Base-by-base conservation (phyloP, 1,140 invertebrate species). In the Bradysia coprophila region DNA sequence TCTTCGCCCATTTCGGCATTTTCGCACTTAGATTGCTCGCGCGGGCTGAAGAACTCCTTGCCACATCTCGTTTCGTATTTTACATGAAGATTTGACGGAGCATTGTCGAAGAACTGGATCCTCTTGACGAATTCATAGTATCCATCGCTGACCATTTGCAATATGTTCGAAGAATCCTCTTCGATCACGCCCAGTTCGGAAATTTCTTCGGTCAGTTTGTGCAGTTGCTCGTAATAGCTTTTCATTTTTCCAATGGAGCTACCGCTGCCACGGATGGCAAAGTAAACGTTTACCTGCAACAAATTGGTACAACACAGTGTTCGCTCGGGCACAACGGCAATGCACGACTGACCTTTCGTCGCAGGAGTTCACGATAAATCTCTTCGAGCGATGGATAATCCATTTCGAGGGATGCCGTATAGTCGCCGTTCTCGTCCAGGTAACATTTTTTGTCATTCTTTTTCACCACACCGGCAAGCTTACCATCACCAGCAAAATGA, bases 331-430 rank as follows among this genome's bases (percentile, higher is more conserved):
- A 2, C 39, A 28, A 28, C 13, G 13, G 6, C 13, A 28, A 21
- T 13, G 42, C 37, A 19, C 43, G 36, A 34, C 41, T 20, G 46
- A 69, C 68, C 60, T 75, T 75, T 44, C 68, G 62, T 22, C 63
- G 56, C 48, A 64, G 46, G 34, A 76, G 47, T 24, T 71, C 60
- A 31, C 63, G 53, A 51, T 69, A 67, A 42, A 76, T 65, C 61
- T 75, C 68, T 40, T 66, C 70, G 42, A 76, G 48, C 31, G 73
- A 73, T 0, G 74, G 74, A 55, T 75, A 76, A 52, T 76, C 74
- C 43, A 71, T 72, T 13, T 54, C 55, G 37, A 62, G 49, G 0
- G 68, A 64, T 16, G 65, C 63, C 1, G 59, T 61, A 49, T 73
- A 72, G 41, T 68, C 67, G 0, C 72, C 73, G 6, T 62, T 54